Evolutionary conservation across 1,140 invertebrate genomes (phyloP).

Genomic region (Lepidurus apus): DNA sequence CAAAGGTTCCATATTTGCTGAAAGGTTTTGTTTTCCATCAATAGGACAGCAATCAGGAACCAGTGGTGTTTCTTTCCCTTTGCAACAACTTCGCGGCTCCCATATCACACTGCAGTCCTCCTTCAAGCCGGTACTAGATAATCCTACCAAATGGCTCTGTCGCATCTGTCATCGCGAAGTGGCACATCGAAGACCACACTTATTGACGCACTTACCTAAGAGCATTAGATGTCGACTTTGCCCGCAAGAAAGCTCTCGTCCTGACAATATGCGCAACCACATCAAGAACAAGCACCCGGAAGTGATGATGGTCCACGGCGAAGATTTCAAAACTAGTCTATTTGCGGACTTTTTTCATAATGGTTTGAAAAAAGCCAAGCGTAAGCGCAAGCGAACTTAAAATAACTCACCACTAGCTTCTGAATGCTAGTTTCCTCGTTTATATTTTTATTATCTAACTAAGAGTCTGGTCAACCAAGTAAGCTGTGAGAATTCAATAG

Average conservation of each 20-base stretch:
- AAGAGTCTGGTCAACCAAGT: background rate
- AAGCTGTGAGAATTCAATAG: background rate
- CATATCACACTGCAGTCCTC: slow-evolving; percentile 13
- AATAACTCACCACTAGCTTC: background rate
- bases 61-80: background rate
- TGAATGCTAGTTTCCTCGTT: background rate
- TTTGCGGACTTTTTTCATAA: slow-evolving; percentile 7
- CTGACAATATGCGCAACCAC: slow-evolving; percentile 5
- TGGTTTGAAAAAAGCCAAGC: background rate
- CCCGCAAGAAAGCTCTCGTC: background rate
- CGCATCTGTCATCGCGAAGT: slow-evolving; percentile 13
- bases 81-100: background rate
- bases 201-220: slow-evolving; percentile 10
- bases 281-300: slow-evolving; percentile 10
- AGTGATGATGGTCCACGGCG: slow-evolving; percentile 4
- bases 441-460: background rate
- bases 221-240: slow-evolving; percentile 10
- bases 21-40: background rate
- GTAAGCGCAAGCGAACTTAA: slow-evolving; percentile 21
- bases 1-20: background rate
- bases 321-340: slow-evolving; percentile 8
- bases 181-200: slow-evolving; percentile 1
- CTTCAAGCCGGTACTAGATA: background rate
- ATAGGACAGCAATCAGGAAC: background rate
- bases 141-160: slow-evolving; percentile 4